A percentile compares a stretch with the other conserved stretches of the same genome.
Evolutionary conservation across 2,888 invertebrate species (phyloP).

Genomic region (Ceriagrion tenellum): DNA sequence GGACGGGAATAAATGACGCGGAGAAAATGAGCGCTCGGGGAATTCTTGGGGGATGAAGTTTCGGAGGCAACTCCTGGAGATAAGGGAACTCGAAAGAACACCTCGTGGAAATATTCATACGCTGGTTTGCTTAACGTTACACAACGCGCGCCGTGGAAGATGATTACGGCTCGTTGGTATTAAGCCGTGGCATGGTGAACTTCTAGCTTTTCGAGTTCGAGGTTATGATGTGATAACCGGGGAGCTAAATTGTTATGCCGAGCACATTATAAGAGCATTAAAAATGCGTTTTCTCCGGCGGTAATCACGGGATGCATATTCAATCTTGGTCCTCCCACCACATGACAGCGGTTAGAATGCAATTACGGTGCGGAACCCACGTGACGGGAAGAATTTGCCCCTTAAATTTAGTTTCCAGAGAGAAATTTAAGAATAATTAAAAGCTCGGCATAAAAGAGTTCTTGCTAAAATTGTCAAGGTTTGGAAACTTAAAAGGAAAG

Average conservation of each 20-base stretch:
- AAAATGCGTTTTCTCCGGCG: not conserved
- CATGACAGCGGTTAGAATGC: not conserved
- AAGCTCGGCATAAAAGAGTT: no score
- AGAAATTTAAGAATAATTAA: not conserved
- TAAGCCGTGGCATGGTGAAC: not conserved
- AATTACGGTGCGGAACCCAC: not conserved
- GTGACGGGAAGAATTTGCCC: not conserved
- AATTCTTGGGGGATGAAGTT: not conserved
- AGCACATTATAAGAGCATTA: not conserved
- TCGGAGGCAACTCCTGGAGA: not conserved
- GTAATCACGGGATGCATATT: not conserved
- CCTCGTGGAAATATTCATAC: not conserved
- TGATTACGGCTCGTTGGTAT: not conserved
- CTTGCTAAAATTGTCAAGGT: no score
- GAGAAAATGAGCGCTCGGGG: not conserved
- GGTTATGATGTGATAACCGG: not conserved
- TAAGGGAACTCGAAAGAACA: not conserved
- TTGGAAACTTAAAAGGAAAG: no score
- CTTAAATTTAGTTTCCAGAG: not conserved
- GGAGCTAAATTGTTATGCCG: not conserved
- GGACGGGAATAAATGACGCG: not conserved
- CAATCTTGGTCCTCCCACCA: not conserved
- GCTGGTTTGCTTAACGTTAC: not conserved
- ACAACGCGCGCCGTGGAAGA: not conserved
- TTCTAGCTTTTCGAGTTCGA: not conserved